phyloP scores from a whole-genome alignment of 1,140 invertebrate genomes.

The Zaprionus capensis region DNA sequence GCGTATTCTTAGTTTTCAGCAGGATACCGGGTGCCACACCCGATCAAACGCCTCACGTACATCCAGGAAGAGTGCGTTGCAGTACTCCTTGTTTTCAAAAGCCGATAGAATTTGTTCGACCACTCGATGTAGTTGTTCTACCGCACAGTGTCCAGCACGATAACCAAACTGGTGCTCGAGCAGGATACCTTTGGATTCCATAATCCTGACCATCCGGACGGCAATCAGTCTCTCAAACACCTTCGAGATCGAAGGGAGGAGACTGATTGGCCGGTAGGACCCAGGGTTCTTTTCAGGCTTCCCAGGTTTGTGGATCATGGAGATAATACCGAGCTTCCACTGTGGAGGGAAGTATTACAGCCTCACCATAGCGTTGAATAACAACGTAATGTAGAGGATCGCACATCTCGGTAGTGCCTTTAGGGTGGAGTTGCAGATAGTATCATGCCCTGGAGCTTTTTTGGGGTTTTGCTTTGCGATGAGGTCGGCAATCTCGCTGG shows the following conservation, averaged over 20 bases:
- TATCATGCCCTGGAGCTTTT: not conserved
- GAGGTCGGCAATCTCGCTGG: not conserved
- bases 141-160: no score
- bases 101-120: no score
- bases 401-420: constrained; percentile 3
- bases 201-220: no score
- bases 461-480: not conserved
- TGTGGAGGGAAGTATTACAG: constrained; percentile 14
- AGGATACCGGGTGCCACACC: no score
- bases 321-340: not conserved
- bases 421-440: not conserved
- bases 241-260: no score
- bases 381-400: constrained; percentile 1
- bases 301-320: constrained; percentile 21
- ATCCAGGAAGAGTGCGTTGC: not conserved
- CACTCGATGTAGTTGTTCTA: not conserved
- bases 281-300: constrained; percentile 14
- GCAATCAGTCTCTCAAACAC: no score
- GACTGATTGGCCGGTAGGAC: constrained; percentile 15
- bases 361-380: constrained; percentile 21
- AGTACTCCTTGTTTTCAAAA: no score
- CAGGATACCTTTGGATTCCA: no score
- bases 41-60: not conserved
- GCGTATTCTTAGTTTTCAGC: no score
- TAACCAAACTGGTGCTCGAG: no score